Evolutionary conservation across 2,888 invertebrate genomes (phyloP), one percentile per base, ranked within the genome.

Genomic region (Philereme transversata): DNA sequence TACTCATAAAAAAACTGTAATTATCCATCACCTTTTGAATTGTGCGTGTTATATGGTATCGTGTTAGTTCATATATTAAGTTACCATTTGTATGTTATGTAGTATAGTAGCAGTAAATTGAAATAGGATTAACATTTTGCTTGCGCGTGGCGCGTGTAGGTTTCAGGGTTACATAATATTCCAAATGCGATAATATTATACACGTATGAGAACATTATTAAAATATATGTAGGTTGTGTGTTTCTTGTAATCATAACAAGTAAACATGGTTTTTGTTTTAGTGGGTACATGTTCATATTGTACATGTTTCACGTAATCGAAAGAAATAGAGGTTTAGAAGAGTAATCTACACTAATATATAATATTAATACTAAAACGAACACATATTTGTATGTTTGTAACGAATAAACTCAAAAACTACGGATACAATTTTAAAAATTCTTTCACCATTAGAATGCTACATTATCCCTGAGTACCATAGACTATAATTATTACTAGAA

Each of bases 231-330:
- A 50, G 11, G 44, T 44, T 41, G 49, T 11, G 36, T 22, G 48
- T 44, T 10, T 36, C 22, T 43, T 11, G 43, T 55, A 55, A 55
- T 55, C 10, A 43, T 55, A 49, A 55, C 36, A 55, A 43, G 55
- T 4, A 41, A 48, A 55, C 40, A 51, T 33, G 38, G 43, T 55
- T 55, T 8, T 10, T 41, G 35, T 55, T 50, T 40, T 7, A 40
- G 7, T 40, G 6, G 5, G 4, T 40, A 40, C 22, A 22, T 22
- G 22, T 6, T 5, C 7, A 40, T 40, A 5, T 6, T 40, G 4
- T 40, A 40, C 5, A 4, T 6, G 22, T 22, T 22, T 8, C 40
- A 40, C 7, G 40, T 40, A 40, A 38, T 38, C 6, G 5, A 40
- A 4, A 40, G 7, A 40, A 40, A 40, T 40, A 40, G 40, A 6